phyloP scores from a whole-genome alignment of 2,797 vertebrate species.

The Chrysocyon brachyurus region DNA sequence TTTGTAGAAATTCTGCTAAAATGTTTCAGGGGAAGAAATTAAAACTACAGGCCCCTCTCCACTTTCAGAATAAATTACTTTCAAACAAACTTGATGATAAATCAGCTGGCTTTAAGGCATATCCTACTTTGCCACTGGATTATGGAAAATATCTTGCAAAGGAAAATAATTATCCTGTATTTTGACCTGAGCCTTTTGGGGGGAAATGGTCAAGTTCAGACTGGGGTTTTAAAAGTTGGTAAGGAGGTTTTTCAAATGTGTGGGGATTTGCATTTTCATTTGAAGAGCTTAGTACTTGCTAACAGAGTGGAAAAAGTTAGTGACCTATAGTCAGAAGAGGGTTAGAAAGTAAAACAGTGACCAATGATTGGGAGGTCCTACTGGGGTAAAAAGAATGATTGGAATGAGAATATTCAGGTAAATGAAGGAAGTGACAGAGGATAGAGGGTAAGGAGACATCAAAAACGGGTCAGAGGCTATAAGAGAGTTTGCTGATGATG shows the following conservation, averaged over 20 bases:
- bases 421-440: constrained; percentile 2
- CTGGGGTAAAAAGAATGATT: neutral
- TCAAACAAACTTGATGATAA: constrained; percentile 19
- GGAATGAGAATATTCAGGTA: neutral
- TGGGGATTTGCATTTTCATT: neutral
- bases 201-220: neutral
- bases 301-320: neutral
- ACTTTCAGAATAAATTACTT: constrained; percentile 46
- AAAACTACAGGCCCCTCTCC: neutral
- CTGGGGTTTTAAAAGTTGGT: neutral
- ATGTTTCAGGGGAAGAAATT: constrained; percentile 35
- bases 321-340: neutral
- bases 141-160: constrained; percentile 21
- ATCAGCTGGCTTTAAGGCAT: constrained; percentile 9
- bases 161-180: neutral
- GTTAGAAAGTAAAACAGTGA: neutral
- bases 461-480: neutral
- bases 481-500: neutral
- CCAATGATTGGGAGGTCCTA: neutral
- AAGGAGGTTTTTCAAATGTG: neutral
- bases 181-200: neutral
- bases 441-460: neutral
- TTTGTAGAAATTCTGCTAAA: constrained; percentile 46
- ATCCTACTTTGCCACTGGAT: neutral
- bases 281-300: neutral